Evolutionary conservation across 2,113 vertebrate genomes (phyloP).

Genomic region (Melanostigma gelatinosum): DNA sequence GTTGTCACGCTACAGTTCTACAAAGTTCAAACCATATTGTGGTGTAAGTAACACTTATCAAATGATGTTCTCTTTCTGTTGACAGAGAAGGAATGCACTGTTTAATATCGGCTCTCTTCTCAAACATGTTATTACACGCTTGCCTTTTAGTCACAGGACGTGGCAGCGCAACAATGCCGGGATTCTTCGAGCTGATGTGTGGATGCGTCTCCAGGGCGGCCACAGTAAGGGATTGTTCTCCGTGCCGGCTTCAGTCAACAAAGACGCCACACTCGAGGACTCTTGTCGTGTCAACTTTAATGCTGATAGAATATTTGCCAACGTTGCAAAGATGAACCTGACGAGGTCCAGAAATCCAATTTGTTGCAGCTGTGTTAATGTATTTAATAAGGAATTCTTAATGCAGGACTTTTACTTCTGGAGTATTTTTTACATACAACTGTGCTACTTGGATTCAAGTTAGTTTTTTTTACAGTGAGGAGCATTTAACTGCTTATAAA

Average conservation of each 20-base stretch:
- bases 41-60: not conserved
- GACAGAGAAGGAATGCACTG: not conserved
- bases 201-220: slow-evolving; percentile 31
- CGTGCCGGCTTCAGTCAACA: slow-evolving; percentile 34
- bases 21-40: not conserved
- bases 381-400: no score
- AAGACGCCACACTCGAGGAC: slow-evolving; percentile 21
- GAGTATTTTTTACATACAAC: not conserved
- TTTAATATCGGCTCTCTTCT: slow-evolving; percentile 13
- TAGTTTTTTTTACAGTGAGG: no score
- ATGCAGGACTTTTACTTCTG: not conserved
- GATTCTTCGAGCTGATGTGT: slow-evolving; percentile 55
- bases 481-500: no score
- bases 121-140: slow-evolving; percentile 42
- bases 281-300: slow-evolving; percentile 2
- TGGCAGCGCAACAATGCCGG: slow-evolving; percentile 46
- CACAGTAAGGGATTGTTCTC: slow-evolving; percentile 62
- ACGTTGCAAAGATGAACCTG: not conserved
- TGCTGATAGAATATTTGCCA: not conserved
- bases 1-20: not conserved
- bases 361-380: not conserved
- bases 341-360: not conserved
- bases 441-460: no score
- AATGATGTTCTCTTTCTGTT: no score
- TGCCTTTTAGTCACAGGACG: slow-evolving; percentile 34